phyloP scores from a whole-genome alignment of 2,888 invertebrate genomes.

The Actias luna region DNA sequence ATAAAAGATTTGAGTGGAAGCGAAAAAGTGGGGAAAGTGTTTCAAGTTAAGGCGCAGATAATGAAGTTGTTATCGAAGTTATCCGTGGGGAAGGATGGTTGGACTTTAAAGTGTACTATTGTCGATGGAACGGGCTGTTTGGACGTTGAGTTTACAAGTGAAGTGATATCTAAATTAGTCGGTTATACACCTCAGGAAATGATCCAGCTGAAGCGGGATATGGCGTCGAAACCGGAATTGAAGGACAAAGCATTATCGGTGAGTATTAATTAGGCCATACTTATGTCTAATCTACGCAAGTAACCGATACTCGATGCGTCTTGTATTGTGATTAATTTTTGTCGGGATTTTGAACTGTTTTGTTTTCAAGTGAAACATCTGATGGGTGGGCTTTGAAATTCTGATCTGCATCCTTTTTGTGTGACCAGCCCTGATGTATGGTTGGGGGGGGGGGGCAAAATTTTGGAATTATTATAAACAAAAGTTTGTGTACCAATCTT shows the following conservation, averaged over 20 bases:
- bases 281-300: too few relatives aligned
- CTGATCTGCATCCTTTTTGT: too few relatives aligned
- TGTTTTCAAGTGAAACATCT: too few relatives aligned
- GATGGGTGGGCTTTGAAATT: too few relatives aligned
- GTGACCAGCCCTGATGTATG: too few relatives aligned
- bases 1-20: conserved; percentile 54
- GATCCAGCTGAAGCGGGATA: conserved; percentile 63
- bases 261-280: conserved; percentile 2
- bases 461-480: too few relatives aligned
- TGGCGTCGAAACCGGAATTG: conserved; percentile 55
- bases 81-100: conserved; percentile 72
- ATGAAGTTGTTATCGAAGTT: conserved; percentile 79
- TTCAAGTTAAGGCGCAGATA: conserved; percentile 81
- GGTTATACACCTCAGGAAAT: conserved; percentile 74
- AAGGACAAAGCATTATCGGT: conserved; percentile 61
- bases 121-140: conserved; percentile 81
- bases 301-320: too few relatives aligned
- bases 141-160: conserved; percentile 79
- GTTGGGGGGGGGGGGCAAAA: too few relatives aligned
- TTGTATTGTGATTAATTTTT: too few relatives aligned
- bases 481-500: too few relatives aligned
- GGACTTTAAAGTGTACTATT: conserved; percentile 81
- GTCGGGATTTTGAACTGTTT: too few relatives aligned
- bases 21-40: conserved; percentile 63
- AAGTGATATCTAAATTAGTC: conserved; percentile 76